Base-by-base conservation (phyloP, 2,888 invertebrate species). In the Philonicus albiceps region DNA sequence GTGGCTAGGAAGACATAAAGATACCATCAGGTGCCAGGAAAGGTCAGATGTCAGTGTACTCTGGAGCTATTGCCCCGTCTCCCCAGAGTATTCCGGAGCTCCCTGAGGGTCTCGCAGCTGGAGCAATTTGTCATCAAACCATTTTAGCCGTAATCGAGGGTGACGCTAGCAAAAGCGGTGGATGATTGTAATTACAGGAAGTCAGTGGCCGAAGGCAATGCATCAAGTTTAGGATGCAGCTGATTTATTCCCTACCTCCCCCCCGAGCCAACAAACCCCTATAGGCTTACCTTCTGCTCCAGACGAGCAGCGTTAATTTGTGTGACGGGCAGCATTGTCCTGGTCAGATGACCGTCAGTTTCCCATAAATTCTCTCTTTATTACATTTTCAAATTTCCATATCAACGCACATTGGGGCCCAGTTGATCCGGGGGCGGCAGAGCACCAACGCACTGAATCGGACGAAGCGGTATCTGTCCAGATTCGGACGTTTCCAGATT, bases 331-430 rank as follows among this genome's bases (percentile, higher is more conserved):
- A 34, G n/a, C 53, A 55, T 81, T 81, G 81, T 64, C 40, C 37
- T 19, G 76, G 40, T 40, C 13, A n/a, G 6, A 6, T 31, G 53
- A 49, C 43, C 34, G 22, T 34, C 11, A 4, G 19, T 4, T 8
- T 1, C n/a, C 31, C 37, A 34, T 34, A 81, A 53, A 81, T 53
- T 53, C 55, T 8, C 49, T 81, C 55, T 81, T 81, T 81, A 81
- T 81, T 64, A 81, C 81, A 81, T 81, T 81, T 81, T 81, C 81
- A 81, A 81, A 81, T 81, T 81, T 81, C 81, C 81, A 81, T 53
- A 55, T 64, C 55, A 64, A 55, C 64, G 81, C 55, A 81, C 81
- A 81, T 27, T 34, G 22, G 53, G 7, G 31, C 34, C 13, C 40
- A 16, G 3, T 43, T 13, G 11, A 43, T 13, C 64, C 80, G 34